Conservation (phyloP, 2,888 invertebrate species). For the Agrochola lychnidis region DNA sequence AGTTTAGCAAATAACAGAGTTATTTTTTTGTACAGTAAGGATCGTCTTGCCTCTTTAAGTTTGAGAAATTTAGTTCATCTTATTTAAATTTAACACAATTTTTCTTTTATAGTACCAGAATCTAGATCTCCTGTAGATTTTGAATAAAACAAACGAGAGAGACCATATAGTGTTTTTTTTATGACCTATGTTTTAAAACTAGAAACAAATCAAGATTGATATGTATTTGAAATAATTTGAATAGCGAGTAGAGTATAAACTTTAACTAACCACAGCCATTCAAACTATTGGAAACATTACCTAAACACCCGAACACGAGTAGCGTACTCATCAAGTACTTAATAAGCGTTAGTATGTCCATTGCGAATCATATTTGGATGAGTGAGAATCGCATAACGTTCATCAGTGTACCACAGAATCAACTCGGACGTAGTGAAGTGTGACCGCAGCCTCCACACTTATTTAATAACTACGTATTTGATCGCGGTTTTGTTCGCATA, state of each 20-base stretch:
- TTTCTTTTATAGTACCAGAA: background rate
- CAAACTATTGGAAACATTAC: constrained; percentile 15
- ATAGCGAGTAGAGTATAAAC: background rate
- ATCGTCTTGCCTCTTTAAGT: background rate
- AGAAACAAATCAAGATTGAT: background rate
- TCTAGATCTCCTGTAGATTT: background rate
- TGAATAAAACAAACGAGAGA: background rate
- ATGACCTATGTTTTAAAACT: background rate
- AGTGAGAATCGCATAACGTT: constrained; percentile 45
- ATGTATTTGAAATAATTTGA: background rate
- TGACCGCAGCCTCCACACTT: constrained; percentile 24
- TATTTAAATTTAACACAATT: background rate
- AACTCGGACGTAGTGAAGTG: constrained; percentile 18
- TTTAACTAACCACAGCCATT: constrained; percentile 15
- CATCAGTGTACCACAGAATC: constrained; percentile 29
- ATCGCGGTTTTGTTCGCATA: background rate
- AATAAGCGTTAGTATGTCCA: constrained; percentile 47
- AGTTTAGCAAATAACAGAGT: background rate
- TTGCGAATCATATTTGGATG: constrained; percentile 44
- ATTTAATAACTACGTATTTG: constrained; percentile 4
- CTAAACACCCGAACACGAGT: constrained; percentile 18
- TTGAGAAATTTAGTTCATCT: background rate
- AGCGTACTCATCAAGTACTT: constrained; percentile 35
- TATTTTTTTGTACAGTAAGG: background rate
- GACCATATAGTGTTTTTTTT: background rate